Conservation (phyloP, 2,888 invertebrate genomes). For the Dryococelus australis region DNA sequence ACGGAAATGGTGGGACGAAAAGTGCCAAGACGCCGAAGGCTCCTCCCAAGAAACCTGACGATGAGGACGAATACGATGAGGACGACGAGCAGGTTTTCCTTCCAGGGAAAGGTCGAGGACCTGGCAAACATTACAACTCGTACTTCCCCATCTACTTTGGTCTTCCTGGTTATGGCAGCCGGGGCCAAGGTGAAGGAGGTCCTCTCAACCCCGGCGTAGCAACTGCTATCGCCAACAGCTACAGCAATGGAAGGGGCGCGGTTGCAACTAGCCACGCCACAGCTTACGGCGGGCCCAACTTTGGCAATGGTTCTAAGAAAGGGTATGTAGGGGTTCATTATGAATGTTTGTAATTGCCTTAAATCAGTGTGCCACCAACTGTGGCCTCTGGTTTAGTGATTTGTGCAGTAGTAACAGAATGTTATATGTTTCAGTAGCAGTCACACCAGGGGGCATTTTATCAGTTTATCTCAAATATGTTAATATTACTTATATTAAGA, state of each 20-base stretch:
- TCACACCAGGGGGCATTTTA: slow-evolving; percentile 38
- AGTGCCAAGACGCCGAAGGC: background rate
- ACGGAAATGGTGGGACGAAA: slow-evolving; percentile 31
- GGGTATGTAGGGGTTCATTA: background rate
- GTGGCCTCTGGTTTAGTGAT: background rate
- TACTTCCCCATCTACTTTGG: slow-evolving; percentile 74
- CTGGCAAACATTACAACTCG: slow-evolving; percentile 62
- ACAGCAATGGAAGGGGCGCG: slow-evolving; percentile 44
- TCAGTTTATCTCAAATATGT: background rate
- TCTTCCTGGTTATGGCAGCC: slow-evolving; percentile 33
- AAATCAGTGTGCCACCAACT: background rate
- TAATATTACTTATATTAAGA: background rate
- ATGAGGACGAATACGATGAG: slow-evolving; percentile 58
- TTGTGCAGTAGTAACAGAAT: background rate
- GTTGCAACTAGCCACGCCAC: slow-evolving; percentile 45
- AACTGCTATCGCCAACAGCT: slow-evolving; percentile 46
- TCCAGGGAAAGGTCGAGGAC: slow-evolving; percentile 50
- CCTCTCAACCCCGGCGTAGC: slow-evolving; percentile 59
- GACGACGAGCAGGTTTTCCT: slow-evolving; percentile 48
- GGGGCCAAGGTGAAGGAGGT: slow-evolving; percentile 54
- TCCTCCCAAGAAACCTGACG: slow-evolving; percentile 55
- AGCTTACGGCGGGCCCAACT: slow-evolving; percentile 42
- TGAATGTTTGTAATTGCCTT: too few relatives aligned
- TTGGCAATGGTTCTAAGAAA: background rate
- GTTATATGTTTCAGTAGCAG: slow-evolving; percentile 44